These are phyloP conservation scores for Thalassoma bifasciatum DNA, from an alignment of 2,113 vertebrate genomes.

Conservation along the genomic window DNA sequence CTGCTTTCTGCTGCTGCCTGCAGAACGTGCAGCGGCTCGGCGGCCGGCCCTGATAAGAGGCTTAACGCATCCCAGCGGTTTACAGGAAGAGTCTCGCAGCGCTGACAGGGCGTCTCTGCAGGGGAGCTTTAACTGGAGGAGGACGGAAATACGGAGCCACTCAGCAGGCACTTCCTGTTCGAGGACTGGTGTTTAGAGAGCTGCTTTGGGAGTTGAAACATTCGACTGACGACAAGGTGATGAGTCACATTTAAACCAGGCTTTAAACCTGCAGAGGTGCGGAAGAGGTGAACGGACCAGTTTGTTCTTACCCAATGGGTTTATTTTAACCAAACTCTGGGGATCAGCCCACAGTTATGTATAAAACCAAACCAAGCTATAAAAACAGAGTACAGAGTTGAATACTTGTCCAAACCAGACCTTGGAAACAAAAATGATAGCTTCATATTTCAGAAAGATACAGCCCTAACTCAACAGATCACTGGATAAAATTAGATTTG, in stretches of 20 bases:
- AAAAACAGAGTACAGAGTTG: too few species aligned
- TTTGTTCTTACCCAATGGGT: too few species aligned
- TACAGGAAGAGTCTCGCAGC: conserved; percentile 10
- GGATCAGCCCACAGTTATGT: too few species aligned
- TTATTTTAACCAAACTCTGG: too few species aligned
- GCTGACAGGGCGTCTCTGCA: conserved; percentile 39
- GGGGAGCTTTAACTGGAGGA: conserved; percentile 26
- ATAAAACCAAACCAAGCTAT: too few species aligned
- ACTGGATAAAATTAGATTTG: too few species aligned
- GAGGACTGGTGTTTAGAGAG: neutral
- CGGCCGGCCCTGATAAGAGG: conserved; percentile 38
- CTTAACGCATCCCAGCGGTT: conserved; percentile 5
- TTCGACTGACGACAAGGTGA: neutral
- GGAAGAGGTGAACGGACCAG: too few species aligned
- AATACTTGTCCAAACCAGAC: too few species aligned
- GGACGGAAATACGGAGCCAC: neutral
- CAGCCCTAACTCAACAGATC: too few species aligned
- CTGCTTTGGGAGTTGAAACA: neutral
- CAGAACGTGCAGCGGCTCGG: conserved; percentile 36
- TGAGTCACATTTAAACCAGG: neutral
- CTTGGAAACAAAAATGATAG: too few species aligned
- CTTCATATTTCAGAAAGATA: too few species aligned
- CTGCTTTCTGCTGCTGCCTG: conserved; percentile 40
- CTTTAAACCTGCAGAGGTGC: neutral
- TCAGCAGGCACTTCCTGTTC: neutral